These are phyloP conservation scores for Drosophila mercatorum DNA, from an alignment of 2,888 invertebrate species.

Conservation along the genomic window DNA sequence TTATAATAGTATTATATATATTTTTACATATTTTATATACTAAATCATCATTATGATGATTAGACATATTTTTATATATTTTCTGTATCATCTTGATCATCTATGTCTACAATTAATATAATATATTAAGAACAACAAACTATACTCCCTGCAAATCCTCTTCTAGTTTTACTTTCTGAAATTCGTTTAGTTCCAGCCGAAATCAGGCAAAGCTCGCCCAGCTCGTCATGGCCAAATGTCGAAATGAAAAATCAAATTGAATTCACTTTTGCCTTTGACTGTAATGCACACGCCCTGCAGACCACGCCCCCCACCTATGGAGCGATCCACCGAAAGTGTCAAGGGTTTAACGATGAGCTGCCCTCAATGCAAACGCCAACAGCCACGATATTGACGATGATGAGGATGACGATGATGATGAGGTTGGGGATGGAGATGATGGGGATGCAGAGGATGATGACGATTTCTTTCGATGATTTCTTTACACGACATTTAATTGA, in stretches of 20 bases:
- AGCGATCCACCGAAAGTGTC: constrained; percentile 60
- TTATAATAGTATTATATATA: no score
- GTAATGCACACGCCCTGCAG: constrained; percentile 9
- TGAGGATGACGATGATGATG: constrained; percentile 10
- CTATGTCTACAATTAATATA: no score
- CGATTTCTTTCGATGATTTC: constrained; percentile 74
- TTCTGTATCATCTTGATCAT: no score
- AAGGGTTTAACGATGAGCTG: constrained; percentile 53
- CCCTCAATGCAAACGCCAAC: constrained; percentile 18
- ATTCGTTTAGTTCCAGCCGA: constrained; percentile 19
- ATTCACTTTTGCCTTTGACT: constrained; percentile 65
- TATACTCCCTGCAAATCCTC: neutral
- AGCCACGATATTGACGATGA: constrained; percentile 6
- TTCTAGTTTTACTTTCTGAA: neutral
- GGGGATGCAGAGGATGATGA: constrained; percentile 14
- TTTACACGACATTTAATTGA: constrained; percentile 81
- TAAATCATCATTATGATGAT: no score
- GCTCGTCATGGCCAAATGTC: constrained; percentile 17
- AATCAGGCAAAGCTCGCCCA: constrained; percentile 9
- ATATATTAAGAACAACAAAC: no score
- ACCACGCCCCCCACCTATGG: constrained; percentile 11
- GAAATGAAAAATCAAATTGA: constrained; percentile 65
- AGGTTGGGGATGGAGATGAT: constrained; percentile 5
- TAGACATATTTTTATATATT: no score
- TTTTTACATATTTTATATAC: no score